phyloP scores from a whole-genome alignment of 1,140 invertebrate genomes.

The Acromyrmex heyeri region DNA sequence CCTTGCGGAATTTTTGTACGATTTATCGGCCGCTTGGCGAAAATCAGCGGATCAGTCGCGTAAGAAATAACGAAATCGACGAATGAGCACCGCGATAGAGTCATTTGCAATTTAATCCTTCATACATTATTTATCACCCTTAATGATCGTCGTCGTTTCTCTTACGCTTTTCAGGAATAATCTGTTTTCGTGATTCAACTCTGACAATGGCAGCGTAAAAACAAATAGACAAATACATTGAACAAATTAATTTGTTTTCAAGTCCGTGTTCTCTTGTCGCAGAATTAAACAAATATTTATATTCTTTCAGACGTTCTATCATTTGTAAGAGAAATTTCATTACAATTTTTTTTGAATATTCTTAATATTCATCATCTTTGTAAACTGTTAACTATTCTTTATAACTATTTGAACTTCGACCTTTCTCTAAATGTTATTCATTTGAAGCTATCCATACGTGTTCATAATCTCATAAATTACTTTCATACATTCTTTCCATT shows the following conservation, averaged over 20 bases:
- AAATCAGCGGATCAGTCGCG: conserved; percentile 34
- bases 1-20: conserved; percentile 57
- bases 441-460: not conserved
- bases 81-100: conserved; percentile 1
- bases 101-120: conserved; percentile 59
- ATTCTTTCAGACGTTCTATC: not conserved
- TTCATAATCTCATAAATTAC: conserved; percentile 2
- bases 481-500: not conserved
- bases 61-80: conserved; percentile 49
- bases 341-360: not conserved
- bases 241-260: not conserved
- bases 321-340: not conserved
- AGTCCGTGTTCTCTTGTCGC: not conserved
- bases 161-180: conserved; percentile 24
- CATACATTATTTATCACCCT: conserved; percentile 57
- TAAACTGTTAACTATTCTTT: too few relatives aligned
- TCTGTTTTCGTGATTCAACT: conserved; percentile 22
- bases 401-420: not conserved
- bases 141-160: conserved; percentile 48
- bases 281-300: conserved; percentile 8
- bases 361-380: not conserved
- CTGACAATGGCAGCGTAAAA: not conserved
- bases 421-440: not conserved
- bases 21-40: conserved; percentile 11
- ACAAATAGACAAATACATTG: conserved; percentile 14